A percentile compares a stretch with the other conserved stretches of the same genome.
Conservation (phyloP, 2,888 invertebrate species). For the Strigamia maritima region DNA sequence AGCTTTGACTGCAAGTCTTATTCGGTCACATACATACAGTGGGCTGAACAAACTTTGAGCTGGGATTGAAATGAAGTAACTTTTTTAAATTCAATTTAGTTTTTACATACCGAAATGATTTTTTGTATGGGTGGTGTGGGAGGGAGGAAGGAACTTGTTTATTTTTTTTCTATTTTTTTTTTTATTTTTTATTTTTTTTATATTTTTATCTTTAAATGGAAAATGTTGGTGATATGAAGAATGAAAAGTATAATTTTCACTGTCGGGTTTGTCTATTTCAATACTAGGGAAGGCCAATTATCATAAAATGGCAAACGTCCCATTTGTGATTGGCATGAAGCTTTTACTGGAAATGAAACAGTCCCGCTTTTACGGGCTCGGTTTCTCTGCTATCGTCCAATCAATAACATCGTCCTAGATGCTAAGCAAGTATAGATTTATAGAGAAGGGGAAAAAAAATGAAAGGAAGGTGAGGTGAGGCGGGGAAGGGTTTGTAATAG, state of each 20-base stretch:
- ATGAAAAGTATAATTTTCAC: conserved; percentile 6
- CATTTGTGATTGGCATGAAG: conserved; percentile 19
- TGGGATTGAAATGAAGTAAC: conserved; percentile 9
- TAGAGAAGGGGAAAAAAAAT: neutral
- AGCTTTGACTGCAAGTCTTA: conserved; percentile 29
- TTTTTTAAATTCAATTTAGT: conserved; percentile 12
- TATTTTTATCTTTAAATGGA: neutral
- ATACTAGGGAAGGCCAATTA: conserved; percentile 13
- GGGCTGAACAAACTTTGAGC: conserved; percentile 10
- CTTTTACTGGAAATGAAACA: conserved; percentile 32
- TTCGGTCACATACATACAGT: conserved; percentile 12
- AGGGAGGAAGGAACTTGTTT: neutral
- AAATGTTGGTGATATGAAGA: neutral
- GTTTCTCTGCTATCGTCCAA: conserved; percentile 12
- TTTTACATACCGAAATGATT: neutral
- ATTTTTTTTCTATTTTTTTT: neutral
- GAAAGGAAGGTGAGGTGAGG: neutral
- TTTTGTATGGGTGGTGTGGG: neutral
- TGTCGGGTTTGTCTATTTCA: conserved; percentile 8
- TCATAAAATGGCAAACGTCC: conserved; percentile 32
- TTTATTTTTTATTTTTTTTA: neutral
- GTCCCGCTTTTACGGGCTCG: conserved; percentile 25
- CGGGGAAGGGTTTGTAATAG: neutral
- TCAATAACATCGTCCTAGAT: conserved; percentile 32
- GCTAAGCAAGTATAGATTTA: conserved; percentile 32